Base-by-base conservation (phyloP, 1,140 invertebrate genomes). In the Drosophila yakuba region DNA sequence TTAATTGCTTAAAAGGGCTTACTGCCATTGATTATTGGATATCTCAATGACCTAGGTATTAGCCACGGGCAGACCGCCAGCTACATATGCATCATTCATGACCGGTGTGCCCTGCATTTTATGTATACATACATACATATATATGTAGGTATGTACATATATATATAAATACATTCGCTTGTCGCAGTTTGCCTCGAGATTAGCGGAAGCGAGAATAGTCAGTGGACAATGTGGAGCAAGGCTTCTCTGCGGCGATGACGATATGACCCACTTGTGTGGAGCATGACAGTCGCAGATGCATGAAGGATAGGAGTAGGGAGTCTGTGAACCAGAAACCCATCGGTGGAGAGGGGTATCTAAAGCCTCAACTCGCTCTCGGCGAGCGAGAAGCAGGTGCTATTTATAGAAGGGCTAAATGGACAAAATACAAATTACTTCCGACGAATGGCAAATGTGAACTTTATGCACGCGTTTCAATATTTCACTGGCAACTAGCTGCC, bases 381-480 rank as follows among this genome's bases (percentile, higher is more conserved):
- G 41, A 60, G 43, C 55, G 47, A 67, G 38, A 45, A n/a, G 48
- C 61, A 50, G 47, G 45, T 12, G 23, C 75, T 89, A 89, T 88
- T 83, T 83, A 77, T 88, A 77, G 80, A 66, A 41, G 35, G 61
- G 44, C 71, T 73, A 63, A 84, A 67, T 76, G 78, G 64, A 66
- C 67, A 79, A 86, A 79, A 72, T 71, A 77, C 67, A 79, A 86
- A 83, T 75, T 67, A 77, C 79, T 88, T 88, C 84, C 83, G 84
- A 63, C 76, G 57, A 73, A 83, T 82, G 76, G 84, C 83, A 89
- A 73, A 79, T 63, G 88, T 89, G 72, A 88, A 88, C 83, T 89
- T 83, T 89, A 52, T 47, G 48, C 69, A 57, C 62, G 56, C 56
- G 48, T 86, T 86, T 78, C 81, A 78, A 79, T 88, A 86, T 74